A percentile compares a stretch with the other conserved stretches of the same genome.
These are phyloP conservation scores for Pseudomyrmex concolor DNA, from an alignment of 1,140 invertebrate genomes.

Conservation along the genomic window DNA sequence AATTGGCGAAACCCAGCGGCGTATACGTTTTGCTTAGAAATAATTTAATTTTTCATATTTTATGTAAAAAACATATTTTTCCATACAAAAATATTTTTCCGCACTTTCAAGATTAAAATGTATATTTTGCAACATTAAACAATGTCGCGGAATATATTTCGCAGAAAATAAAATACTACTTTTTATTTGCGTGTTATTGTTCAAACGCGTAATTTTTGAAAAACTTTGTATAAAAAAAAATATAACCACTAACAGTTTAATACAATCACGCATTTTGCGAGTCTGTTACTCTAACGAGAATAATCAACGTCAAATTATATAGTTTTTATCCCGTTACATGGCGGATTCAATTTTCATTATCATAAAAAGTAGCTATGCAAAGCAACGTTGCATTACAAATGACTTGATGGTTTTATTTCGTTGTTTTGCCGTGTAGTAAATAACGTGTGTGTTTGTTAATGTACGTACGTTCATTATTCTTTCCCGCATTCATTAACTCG, in stretches of 20 bases:
- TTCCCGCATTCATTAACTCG: conserved; percentile 25
- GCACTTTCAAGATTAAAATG: neutral
- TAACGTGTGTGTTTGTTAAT: neutral
- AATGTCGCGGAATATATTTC: too few species aligned
- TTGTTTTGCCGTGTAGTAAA: neutral
- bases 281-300: neutral
- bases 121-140: too few species aligned
- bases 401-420: conserved; percentile 2
- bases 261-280: neutral
- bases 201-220: too few species aligned
- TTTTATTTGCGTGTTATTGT: too few species aligned
- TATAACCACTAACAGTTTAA: neutral
- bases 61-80: too few species aligned
- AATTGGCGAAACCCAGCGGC: neutral
- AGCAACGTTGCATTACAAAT: neutral
- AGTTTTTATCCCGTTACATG: neutral
- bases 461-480: conserved; percentile 12
- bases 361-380: conserved; percentile 24
- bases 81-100: neutral
- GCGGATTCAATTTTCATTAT: conserved; percentile 30
- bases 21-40: neutral
- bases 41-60: neutral
- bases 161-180: too few species aligned
- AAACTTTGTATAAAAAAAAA: neutral
- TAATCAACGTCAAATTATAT: conserved; percentile 9